Evolutionary conservation across 2,888 invertebrate genomes (phyloP).

Genomic region (Tribolium freemani): DNA sequence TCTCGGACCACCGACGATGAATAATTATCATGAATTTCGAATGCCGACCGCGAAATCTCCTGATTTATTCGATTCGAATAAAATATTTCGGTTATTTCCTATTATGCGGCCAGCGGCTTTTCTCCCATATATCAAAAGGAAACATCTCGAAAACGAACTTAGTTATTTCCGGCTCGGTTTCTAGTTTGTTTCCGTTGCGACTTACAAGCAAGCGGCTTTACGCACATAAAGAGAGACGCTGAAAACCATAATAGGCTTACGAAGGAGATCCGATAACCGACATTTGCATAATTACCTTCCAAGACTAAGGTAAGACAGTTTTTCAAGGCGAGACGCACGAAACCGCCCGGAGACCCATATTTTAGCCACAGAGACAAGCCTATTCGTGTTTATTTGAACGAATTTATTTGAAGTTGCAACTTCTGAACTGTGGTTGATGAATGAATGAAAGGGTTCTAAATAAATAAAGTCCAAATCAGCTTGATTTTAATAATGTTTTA

Average conservation of each 20-base stretch:
- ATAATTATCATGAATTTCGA: background rate
- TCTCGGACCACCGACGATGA: background rate
- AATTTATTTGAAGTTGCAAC: too few relatives aligned
- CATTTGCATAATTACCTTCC: slow-evolving; percentile 20
- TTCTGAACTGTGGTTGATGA: too few relatives aligned
- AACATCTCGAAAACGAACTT: slow-evolving; percentile 18
- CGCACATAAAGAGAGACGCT: slow-evolving; percentile 21
- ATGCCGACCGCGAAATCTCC: background rate
- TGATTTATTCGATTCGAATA: slow-evolving; percentile 16
- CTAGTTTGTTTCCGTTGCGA: slow-evolving; percentile 24
- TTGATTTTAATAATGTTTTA: too few relatives aligned
- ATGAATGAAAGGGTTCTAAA: too few relatives aligned
- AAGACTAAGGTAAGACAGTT: background rate
- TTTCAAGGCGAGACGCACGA: background rate
- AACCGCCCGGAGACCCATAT: background rate
- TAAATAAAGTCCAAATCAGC: too few relatives aligned
- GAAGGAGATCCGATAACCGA: slow-evolving; percentile 22
- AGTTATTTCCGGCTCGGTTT: slow-evolving; percentile 19
- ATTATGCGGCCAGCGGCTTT: slow-evolving; percentile 4
- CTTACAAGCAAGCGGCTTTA: slow-evolving; percentile 23
- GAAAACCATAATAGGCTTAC: slow-evolving; percentile 26
- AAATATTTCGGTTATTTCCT: slow-evolving; percentile 28
- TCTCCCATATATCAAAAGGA: slow-evolving; percentile 20
- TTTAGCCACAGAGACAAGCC: background rate
- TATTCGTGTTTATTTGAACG: too few relatives aligned